Percentiles rank a stretch among this genome's conserved stretches.
Evolutionary conservation across 2,113 vertebrate genomes (phyloP).

Genomic region (Drymodes brunneopygia): DNA sequence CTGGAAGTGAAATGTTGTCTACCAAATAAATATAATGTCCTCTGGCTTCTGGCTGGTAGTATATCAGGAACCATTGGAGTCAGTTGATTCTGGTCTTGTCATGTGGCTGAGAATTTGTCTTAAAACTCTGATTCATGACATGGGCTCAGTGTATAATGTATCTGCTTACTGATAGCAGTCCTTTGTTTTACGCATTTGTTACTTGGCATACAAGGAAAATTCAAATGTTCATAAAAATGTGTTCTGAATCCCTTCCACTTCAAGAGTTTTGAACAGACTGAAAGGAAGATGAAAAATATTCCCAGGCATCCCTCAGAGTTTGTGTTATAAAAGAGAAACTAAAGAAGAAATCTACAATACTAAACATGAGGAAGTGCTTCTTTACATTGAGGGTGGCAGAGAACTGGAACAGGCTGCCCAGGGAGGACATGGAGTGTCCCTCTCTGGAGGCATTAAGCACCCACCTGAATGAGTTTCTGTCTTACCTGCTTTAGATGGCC

Average conservation of each 20-base stretch:
- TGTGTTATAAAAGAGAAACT: background rate
- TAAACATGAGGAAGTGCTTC: background rate
- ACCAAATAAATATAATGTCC: constrained; percentile 2
- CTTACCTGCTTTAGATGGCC: background rate
- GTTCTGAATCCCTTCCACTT: background rate
- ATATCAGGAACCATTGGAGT: background rate
- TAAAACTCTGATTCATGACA: background rate
- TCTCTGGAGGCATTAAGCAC: background rate
- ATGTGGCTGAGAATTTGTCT: background rate
- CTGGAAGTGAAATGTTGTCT: constrained; percentile 11
- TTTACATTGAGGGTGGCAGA: background rate
- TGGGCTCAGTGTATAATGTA: background rate
- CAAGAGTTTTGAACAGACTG: background rate
- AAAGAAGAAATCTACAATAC: background rate
- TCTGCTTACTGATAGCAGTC: background rate
- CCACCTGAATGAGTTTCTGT: background rate
- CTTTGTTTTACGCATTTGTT: background rate
- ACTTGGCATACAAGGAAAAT: background rate
- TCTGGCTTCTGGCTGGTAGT: background rate
- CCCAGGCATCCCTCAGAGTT: background rate
- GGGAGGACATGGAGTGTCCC: background rate
- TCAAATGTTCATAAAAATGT: background rate
- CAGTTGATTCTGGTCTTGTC: background rate
- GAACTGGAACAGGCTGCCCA: background rate
- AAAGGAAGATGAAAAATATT: background rate